Conservation (phyloP, 1,140 invertebrate genomes). For the Cyclargus thomasi region DNA sequence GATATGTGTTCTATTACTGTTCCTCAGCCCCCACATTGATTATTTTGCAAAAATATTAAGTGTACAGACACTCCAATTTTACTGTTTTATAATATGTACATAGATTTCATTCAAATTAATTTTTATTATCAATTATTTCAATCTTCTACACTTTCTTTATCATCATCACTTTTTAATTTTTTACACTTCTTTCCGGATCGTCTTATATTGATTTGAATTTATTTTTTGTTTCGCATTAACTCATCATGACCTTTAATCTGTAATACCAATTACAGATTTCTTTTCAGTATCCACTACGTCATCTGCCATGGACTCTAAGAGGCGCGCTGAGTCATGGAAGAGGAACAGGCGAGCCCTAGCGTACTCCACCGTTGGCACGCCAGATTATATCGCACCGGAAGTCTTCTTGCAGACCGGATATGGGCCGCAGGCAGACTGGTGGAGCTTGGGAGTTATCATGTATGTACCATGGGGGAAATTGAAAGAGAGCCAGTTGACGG, state of each 20-base stretch:
- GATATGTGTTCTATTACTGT: too few relatives aligned
- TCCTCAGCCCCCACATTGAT: too few relatives aligned
- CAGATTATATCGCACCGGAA: constrained; percentile 99
- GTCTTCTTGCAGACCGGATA: constrained; percentile 99
- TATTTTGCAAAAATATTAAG: too few relatives aligned
- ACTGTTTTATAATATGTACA: too few relatives aligned
- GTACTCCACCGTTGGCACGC: constrained; percentile 98
- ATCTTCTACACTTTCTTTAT: constrained; percentile 18
- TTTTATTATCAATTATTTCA: not conserved
- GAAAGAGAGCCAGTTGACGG: too few relatives aligned
- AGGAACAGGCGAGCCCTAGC: constrained; percentile 94
- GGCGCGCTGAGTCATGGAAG: constrained; percentile 98
- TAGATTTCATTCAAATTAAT: too few relatives aligned
- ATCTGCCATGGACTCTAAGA: constrained; percentile 93
- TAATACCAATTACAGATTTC: constrained; percentile 32
- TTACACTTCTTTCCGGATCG: too few relatives aligned
- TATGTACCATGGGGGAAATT: constrained; percentile 47
- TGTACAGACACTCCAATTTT: too few relatives aligned
- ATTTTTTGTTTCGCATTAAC: constrained; percentile 22
- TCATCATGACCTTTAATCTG: constrained; percentile 19
- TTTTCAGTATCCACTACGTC: constrained; percentile 73
- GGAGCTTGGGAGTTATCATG: constrained; percentile 99
- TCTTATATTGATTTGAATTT: constrained; percentile 14
- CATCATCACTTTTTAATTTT: not conserved
- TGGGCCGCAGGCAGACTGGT: constrained; percentile 98